Conservation (phyloP, 2,888 invertebrate genomes). For the Thalpophila matura region DNA sequence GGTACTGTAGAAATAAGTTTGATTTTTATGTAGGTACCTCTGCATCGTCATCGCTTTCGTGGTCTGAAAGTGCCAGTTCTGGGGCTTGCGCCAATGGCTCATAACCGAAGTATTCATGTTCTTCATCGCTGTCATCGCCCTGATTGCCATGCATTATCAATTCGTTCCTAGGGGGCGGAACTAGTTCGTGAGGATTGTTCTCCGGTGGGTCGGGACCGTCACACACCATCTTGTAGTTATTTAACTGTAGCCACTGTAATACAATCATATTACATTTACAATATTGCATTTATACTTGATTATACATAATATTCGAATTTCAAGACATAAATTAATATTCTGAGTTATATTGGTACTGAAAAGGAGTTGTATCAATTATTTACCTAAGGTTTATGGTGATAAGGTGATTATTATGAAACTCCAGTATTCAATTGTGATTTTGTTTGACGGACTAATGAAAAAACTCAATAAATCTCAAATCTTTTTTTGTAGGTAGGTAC, state of each 20-base stretch:
- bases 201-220: constrained; percentile 88
- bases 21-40: constrained; percentile 67
- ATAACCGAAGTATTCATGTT: constrained; percentile 88
- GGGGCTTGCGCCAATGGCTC: constrained; percentile 88
- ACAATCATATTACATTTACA: constrained; percentile 13
- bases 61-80: constrained; percentile 75
- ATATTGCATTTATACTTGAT: too few species aligned
- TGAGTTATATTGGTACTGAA: too few species aligned
- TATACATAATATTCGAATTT: too few species aligned
- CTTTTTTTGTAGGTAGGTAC: too few species aligned
- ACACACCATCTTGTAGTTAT: constrained; percentile 77
- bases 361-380: too few species aligned
- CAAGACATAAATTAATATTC: too few species aligned
- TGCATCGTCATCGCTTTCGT: constrained; percentile 78
- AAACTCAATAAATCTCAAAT: too few species aligned
- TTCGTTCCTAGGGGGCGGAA: constrained; percentile 81
- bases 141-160: constrained; percentile 77
- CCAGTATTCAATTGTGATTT: too few species aligned
- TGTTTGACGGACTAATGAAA: too few species aligned
- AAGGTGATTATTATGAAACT: too few species aligned
- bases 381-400: too few species aligned
- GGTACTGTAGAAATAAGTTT: too few species aligned
- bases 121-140: constrained; percentile 88
- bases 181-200: constrained; percentile 81
- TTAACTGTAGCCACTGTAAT: not conserved